phyloP scores from a whole-genome alignment of 2,113 vertebrate species.

The Psophia crepitans region DNA sequence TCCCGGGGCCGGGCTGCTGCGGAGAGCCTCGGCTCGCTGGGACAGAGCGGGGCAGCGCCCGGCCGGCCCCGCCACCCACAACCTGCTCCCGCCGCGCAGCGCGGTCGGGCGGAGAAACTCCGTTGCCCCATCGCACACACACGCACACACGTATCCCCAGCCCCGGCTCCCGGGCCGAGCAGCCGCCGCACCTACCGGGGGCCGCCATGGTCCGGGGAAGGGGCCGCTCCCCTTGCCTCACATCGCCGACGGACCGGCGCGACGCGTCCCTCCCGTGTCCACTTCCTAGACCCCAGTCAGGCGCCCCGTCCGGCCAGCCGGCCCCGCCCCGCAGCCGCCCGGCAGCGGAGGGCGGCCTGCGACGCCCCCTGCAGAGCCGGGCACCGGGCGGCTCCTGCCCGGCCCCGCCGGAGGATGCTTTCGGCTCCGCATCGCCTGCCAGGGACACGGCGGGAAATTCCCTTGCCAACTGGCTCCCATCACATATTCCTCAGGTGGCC shows the following conservation, averaged over 20 bases:
- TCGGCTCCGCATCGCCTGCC: neutral
- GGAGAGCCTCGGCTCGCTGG: neutral
- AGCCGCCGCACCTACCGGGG: neutral
- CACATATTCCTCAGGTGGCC: fast-evolving
- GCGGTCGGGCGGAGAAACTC: neutral
- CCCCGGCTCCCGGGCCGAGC: neutral
- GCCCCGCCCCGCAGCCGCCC: neutral
- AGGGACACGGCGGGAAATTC: neutral
- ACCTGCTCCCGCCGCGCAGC: neutral
- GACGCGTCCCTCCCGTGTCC: neutral
- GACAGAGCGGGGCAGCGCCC: neutral
- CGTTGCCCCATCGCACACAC: too few species aligned
- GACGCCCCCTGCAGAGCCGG: neutral
- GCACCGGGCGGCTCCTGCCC: neutral
- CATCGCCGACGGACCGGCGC: neutral
- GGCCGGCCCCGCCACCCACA: too few species aligned
- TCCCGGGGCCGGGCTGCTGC: neutral
- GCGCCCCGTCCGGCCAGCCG: neutral
- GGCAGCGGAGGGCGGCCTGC: neutral
- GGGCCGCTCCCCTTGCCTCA: neutral
- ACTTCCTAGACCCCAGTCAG: neutral
- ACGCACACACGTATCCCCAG: too few species aligned
- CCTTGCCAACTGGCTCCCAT: neutral
- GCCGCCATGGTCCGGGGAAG: neutral
- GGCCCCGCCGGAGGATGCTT: neutral